These are phyloP conservation scores for Clinocottus analis DNA, from an alignment of 2,113 vertebrate species.

Conservation along the genomic window DNA sequence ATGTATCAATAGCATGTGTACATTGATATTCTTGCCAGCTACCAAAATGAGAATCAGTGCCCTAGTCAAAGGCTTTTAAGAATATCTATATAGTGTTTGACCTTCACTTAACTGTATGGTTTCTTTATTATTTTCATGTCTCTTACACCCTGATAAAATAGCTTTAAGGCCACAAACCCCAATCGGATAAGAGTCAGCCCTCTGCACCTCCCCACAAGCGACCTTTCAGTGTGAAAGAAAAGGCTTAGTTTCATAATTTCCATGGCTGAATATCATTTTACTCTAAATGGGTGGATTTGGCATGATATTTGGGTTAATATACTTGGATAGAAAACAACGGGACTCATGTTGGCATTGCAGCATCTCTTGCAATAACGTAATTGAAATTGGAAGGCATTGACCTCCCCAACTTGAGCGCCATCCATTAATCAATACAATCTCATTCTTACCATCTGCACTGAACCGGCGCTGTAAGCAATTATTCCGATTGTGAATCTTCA, in stretches of 20 bases:
- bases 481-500: not conserved
- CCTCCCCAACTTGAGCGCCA: constrained; percentile 1
- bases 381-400: constrained; percentile 14
- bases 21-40: not conserved
- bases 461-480: not conserved
- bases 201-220: too few species aligned
- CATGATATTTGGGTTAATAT: constrained; percentile 8
- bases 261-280: constrained; percentile 33
- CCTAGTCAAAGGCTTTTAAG: not conserved
- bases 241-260: too few species aligned
- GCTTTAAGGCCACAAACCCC: not conserved
- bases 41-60: not conserved
- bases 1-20: too few species aligned
- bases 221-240: too few species aligned
- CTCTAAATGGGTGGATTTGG: constrained; percentile 15
- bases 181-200: not conserved
- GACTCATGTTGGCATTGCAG: not conserved
- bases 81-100: not conserved
- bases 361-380: constrained; percentile 8
- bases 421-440: constrained; percentile 9
- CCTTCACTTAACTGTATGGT: not conserved
- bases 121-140: not conserved
- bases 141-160: not conserved
- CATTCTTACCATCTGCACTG: not conserved
- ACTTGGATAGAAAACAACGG: constrained; percentile 1